Conservation (phyloP, 2,888 invertebrate species). For the Masnerella sp. region DNA sequence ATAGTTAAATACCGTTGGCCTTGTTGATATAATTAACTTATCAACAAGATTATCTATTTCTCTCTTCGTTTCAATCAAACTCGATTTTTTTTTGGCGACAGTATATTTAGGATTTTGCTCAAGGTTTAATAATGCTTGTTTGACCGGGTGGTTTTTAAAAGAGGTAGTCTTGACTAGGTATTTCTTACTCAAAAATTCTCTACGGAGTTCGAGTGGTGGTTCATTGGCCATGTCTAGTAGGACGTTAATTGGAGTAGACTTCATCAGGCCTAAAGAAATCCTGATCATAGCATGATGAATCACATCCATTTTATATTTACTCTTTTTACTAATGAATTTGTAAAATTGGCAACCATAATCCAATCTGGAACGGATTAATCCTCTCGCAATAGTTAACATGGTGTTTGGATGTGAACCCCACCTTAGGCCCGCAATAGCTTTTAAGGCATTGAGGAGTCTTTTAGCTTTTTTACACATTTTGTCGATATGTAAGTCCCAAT, state of each 20-base stretch:
- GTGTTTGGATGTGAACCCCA: constrained; percentile 9
- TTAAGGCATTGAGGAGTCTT: background rate
- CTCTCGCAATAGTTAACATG: constrained; percentile 2
- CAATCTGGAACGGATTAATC: constrained; percentile 1
- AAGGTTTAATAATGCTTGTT: background rate
- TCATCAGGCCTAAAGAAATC: constrained; percentile 24
- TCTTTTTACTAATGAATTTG: background rate
- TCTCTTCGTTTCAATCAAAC: background rate
- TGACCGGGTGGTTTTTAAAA: constrained; percentile 6
- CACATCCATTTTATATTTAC: background rate
- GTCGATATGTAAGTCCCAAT: constrained; percentile 3
- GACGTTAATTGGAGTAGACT: constrained; percentile 14
- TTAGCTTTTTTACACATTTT: background rate
- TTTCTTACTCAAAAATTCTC: constrained; percentile 9
- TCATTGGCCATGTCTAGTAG: constrained; percentile 9
- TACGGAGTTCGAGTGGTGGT: constrained; percentile 6
- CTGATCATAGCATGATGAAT: constrained; percentile 14
- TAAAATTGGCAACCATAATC: constrained; percentile 10
- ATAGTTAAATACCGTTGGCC: background rate
- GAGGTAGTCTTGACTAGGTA: background rate
- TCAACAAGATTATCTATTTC: background rate
- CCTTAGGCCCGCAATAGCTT: background rate
- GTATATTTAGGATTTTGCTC: background rate
- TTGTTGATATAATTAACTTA: background rate
- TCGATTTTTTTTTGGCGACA: background rate